Evolutionary conservation across 2,113 vertebrate genomes (phyloP), one percentile per base, ranked within the genome.

Genomic region (Aviceda subcristata): DNA sequence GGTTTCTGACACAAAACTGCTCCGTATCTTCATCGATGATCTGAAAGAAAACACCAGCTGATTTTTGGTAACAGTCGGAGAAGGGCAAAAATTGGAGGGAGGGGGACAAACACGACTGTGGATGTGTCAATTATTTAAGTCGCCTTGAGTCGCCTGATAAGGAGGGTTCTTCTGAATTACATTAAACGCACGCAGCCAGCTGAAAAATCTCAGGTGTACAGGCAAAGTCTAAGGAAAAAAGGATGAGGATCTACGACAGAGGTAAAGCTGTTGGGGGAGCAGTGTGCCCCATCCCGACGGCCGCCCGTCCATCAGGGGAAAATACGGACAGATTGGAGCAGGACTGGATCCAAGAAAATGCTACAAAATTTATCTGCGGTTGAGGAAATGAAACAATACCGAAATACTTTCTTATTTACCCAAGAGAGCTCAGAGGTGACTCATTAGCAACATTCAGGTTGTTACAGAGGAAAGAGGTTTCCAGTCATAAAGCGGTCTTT

Each of bases 31-130:
- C 77, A 66, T 66, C 55, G 78, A 29, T 50, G 73, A 89, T 81
- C 67, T 78, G 73, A 89, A 91, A 94, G 34, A 87, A 93, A 97
- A 84, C 18, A 90, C 50, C 32, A 50, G 88, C 74, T 56, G 66
- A 53, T 86, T 94, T 77, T 73, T 3, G 2, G 30, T 86, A 91
- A 86, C 34, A 60, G 63, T 23, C 84, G 53, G 39, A 94, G 51
- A 77, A 59, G 27, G 76, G 32, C 15, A 11, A 89, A 78, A 91
- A 94, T 34, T 68, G 20, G 18, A 83, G 7, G 15, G 10, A 23
- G 32, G 5, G 15, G 17, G 27, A 87, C 75, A 92, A 91, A 94
- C 59, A 75, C 27, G 59, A 20, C 56, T 45, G 27, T 50, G 64
- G 64, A 74, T 64, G 30, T 39, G 38, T 72, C 72, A 89, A 41